Evolutionary conservation across 2,797 vertebrate species (phyloP).

Genomic region (Ceyx erithaca): DNA sequence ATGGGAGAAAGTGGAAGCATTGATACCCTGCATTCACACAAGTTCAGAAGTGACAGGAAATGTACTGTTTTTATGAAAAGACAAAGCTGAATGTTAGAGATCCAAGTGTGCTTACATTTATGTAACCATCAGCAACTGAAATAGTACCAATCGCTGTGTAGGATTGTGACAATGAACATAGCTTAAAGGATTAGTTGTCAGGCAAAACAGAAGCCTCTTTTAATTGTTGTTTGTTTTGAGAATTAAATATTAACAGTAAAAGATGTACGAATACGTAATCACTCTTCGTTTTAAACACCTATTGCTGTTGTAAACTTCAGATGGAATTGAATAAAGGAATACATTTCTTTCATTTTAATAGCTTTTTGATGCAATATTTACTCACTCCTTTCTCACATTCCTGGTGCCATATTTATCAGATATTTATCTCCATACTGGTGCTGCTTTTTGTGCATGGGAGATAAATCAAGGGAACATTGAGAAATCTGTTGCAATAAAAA

Average conservation of each 20-base stretch:
- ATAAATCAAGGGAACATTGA: neutral
- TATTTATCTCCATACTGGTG: neutral
- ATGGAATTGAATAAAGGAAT: neutral
- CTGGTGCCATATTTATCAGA: neutral
- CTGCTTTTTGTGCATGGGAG: neutral
- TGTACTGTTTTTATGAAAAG: neutral
- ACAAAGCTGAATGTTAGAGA: neutral
- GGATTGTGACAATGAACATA: neutral
- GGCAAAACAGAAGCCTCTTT: neutral
- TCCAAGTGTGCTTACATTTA: neutral
- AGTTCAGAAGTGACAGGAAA: neutral
- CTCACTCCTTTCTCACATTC: neutral
- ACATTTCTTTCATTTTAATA: neutral
- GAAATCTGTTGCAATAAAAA: neutral
- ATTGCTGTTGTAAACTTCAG: neutral
- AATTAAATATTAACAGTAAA: neutral
- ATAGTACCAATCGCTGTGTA: neutral
- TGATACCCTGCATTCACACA: rapidly evolving
- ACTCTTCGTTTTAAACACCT: neutral
- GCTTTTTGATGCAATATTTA: neutral
- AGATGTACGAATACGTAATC: neutral
- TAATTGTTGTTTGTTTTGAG: neutral
- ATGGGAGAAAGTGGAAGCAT: neutral
- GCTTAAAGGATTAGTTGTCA: conserved; percentile 42
- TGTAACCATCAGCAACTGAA: neutral